Percentiles rank a stretch among this genome's conserved stretches.
Evolutionary conservation across 2,888 invertebrate species (phyloP).

Genomic region (Phaonia tiefii): DNA sequence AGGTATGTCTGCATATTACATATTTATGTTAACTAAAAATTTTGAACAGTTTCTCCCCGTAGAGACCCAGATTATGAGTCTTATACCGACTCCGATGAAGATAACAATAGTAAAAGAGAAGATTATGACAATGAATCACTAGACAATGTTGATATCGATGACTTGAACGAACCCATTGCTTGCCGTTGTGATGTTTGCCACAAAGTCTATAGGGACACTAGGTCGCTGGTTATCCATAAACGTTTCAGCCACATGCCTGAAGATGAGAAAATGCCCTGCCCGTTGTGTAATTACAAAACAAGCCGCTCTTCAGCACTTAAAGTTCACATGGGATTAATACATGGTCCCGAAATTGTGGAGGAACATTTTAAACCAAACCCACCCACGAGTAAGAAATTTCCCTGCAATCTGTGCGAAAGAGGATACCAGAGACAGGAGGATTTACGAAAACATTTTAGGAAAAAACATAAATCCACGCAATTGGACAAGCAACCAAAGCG

Average conservation of each 20-base stretch:
- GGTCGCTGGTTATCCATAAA: slow-evolving; percentile 54
- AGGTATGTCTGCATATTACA: slow-evolving; percentile 38
- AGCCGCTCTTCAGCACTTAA: slow-evolving; percentile 53
- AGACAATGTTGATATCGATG: slow-evolving; percentile 18
- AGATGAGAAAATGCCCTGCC: slow-evolving; percentile 57
- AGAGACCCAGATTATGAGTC: slow-evolving; percentile 32
- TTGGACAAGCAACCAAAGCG: slow-evolving; percentile 25
- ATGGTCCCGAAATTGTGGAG: slow-evolving; percentile 47
- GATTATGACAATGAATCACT: slow-evolving; percentile 41
- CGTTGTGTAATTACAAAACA: slow-evolving; percentile 55
- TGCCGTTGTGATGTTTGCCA: too few relatives aligned
- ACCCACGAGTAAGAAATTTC: slow-evolving; percentile 41
- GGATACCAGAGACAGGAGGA: slow-evolving; percentile 51
- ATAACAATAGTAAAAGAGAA: slow-evolving; percentile 34
- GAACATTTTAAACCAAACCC: slow-evolving; percentile 49
- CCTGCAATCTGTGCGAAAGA: slow-evolving; percentile 47
- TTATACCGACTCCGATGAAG: slow-evolving; percentile 28
- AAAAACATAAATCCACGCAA: slow-evolving; percentile 46
- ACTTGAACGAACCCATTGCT: slow-evolving; percentile 36
- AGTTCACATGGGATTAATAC: slow-evolving; percentile 55
- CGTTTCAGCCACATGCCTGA: slow-evolving; percentile 59
- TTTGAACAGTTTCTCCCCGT: not conserved
- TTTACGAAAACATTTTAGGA: slow-evolving; percentile 47
- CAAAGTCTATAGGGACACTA: slow-evolving; percentile 53
- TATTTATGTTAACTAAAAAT: too few relatives aligned